Evolutionary conservation across 2,113 vertebrate species (phyloP).

Genomic region (Tenrec ecaudatus): DNA sequence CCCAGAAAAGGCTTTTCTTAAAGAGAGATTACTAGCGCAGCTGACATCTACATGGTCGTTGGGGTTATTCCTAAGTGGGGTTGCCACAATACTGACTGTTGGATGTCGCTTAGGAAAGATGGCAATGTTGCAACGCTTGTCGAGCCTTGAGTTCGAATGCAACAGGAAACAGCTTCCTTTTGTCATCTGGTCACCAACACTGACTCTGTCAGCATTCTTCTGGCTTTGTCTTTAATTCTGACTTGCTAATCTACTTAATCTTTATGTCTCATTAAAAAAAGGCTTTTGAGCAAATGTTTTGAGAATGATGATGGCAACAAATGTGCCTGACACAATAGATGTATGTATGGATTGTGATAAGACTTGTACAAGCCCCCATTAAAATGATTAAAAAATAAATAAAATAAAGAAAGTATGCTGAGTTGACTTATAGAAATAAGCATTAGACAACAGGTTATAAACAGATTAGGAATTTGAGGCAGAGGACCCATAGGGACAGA

Average conservation of each 20-base stretch:
- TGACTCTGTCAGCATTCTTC: not conserved
- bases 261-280: conserved; percentile 10
- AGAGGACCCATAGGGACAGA: not conserved
- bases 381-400: too few species aligned
- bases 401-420: not conserved
- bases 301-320: too few species aligned
- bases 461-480: conserved; percentile 31
- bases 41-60: not conserved
- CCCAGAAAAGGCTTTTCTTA: not conserved
- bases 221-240: conserved; percentile 5
- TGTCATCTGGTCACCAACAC: not conserved
- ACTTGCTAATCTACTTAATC: conserved; percentile 7
- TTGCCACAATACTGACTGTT: not conserved
- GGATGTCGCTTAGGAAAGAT: conserved; percentile 31
- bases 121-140: conserved; percentile 41
- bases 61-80: conserved; percentile 5
- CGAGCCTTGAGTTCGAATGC: conserved; percentile 4
- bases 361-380: too few species aligned
- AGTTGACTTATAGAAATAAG: not conserved
- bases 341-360: too few species aligned
- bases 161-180: conserved; percentile 27
- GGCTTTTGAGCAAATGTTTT: not conserved
- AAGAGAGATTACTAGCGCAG: not conserved
- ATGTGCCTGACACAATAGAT: too few species aligned
- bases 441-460: not conserved